phyloP scores from a whole-genome alignment of 2,113 vertebrate species.

The Clarias gariepinus region DNA sequence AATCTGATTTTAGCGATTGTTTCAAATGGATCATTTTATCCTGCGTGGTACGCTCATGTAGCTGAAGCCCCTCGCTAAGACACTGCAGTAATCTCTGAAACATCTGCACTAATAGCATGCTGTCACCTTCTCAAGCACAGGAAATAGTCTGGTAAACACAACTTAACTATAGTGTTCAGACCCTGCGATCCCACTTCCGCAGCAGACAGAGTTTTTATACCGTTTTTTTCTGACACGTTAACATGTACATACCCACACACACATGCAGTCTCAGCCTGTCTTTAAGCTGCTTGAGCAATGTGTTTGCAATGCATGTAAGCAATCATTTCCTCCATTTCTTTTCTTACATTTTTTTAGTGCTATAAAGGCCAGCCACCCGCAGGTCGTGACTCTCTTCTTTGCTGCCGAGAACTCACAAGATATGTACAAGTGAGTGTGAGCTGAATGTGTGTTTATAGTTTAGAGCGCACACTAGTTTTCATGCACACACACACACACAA shows the following conservation, averaged over 20 bases:
- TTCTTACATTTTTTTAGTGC: conserved; percentile 66
- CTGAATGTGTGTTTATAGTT: too few relatives aligned
- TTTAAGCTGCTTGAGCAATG: background rate
- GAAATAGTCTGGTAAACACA: conserved; percentile 45
- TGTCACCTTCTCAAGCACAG: conserved; percentile 26
- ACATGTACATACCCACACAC: background rate
- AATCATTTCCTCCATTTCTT: background rate
- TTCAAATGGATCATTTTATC: background rate
- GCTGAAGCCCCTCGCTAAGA: background rate
- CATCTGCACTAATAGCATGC: conserved; percentile 34
- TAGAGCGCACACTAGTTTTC: background rate
- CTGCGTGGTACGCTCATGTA: background rate
- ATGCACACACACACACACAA: too few relatives aligned
- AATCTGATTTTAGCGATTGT: too few relatives aligned
- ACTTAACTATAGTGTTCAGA: conserved; percentile 12
- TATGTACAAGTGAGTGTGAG: conserved; percentile 82
- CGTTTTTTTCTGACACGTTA: background rate
- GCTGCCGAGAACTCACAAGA: conserved; percentile 81
- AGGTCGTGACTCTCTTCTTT: conserved; percentile 83
- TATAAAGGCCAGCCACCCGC: conserved; percentile 82
- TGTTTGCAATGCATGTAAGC: background rate
- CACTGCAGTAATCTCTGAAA: background rate
- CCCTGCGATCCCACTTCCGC: conserved; percentile 3
- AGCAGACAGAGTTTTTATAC: background rate
- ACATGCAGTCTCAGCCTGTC: background rate